phyloP scores from a whole-genome alignment of 1,140 invertebrate genomes.

The Cyclina sinensis region DNA sequence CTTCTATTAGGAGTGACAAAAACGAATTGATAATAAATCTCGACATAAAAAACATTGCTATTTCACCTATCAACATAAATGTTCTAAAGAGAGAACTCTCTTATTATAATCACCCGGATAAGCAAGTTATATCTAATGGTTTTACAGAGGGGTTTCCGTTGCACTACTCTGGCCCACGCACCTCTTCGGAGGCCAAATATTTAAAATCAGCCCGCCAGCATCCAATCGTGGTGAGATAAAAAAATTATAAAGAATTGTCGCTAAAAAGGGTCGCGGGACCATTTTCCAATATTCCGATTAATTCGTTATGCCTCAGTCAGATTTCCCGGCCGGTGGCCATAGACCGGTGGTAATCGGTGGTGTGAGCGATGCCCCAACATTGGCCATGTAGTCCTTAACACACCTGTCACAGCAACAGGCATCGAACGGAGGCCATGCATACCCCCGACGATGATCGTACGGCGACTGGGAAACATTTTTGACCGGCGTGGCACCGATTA shows the following conservation, averaged over 20 bases:
- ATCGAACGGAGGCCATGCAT: no score
- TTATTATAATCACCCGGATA: not conserved
- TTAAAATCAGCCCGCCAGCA: conserved; percentile 19
- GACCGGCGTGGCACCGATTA: no score
- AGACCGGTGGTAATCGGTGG: no score
- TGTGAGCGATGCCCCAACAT: no score
- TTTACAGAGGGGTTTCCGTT: conserved; percentile 45
- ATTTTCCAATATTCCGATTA: conserved; percentile 25
- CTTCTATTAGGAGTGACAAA: not conserved
- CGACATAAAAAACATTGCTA: not conserved
- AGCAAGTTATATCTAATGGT: not conserved
- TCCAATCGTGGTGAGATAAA: not conserved
- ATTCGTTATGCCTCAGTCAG: no score
- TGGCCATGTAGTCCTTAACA: no score
- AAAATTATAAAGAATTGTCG: conserved; percentile 32
- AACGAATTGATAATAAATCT: not conserved
- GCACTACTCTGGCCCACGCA: not conserved
- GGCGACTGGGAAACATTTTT: no score
- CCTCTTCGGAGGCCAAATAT: not conserved
- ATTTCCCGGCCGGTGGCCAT: no score
- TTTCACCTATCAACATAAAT: not conserved
- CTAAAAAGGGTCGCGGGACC: conserved; percentile 27
- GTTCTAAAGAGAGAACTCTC: not conserved
- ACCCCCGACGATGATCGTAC: no score
- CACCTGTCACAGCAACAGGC: no score